Conservation (phyloP, 2,113 vertebrate genomes). For the Suncus etruscus region DNA sequence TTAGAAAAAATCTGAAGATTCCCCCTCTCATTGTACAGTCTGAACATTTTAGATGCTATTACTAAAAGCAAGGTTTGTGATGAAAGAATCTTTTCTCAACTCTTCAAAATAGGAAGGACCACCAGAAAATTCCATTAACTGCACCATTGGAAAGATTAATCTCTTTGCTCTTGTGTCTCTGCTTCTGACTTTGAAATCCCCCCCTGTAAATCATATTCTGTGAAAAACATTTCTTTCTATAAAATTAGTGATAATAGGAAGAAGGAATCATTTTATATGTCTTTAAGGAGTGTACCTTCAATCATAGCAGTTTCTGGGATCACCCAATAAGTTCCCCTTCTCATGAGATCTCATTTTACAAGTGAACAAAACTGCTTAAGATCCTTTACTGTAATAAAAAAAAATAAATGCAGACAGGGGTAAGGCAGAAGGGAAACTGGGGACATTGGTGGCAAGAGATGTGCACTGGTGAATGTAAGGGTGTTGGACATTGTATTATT, state of each 20-base stretch:
- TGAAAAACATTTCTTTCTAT: neutral
- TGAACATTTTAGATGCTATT: conserved; percentile 13
- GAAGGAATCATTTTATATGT: neutral
- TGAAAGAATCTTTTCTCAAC: too few species aligned
- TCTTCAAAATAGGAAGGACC: neutral
- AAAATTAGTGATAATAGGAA: neutral
- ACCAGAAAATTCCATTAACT: neutral
- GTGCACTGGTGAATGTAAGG: too few species aligned
- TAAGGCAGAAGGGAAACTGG: too few species aligned
- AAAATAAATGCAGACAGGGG: too few species aligned
- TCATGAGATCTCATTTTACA: too few species aligned
- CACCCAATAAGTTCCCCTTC: too few species aligned
- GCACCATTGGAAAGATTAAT: neutral
- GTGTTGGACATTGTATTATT: too few species aligned
- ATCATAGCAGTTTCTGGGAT: neutral
- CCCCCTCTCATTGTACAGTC: neutral
- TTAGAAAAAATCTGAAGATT: neutral
- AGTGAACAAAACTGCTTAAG: too few species aligned
- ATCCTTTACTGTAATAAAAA: too few species aligned
- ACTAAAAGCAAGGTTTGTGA: too few species aligned
- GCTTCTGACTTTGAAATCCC: neutral
- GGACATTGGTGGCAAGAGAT: too few species aligned
- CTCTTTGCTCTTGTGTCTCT: neutral
- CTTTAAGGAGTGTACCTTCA: neutral
- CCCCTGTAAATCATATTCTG: neutral